Evolutionary conservation across 2,113 vertebrate species (phyloP).

Genomic region (Pygoscelis antarcticus): DNA sequence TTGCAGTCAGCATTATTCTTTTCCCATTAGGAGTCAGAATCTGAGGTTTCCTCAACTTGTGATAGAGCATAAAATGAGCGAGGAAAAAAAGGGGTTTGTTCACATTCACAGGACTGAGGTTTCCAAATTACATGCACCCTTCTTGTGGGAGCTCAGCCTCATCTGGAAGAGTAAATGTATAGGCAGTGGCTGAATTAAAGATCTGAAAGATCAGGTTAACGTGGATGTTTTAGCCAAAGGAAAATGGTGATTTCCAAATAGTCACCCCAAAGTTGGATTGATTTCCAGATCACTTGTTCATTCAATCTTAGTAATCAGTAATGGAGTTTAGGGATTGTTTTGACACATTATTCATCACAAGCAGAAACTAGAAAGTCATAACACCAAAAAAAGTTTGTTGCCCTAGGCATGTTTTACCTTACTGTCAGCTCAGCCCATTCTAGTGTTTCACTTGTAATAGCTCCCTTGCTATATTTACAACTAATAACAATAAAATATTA

Average conservation of each 20-base stretch:
- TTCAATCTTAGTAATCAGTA: not conserved
- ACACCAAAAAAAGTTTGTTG: not conserved
- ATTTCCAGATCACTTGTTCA: conserved; percentile 8
- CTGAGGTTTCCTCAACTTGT: not conserved
- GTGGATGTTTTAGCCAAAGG: not conserved
- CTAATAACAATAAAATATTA: conserved; percentile 62
- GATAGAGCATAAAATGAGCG: not conserved
- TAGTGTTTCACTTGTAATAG: conserved; percentile 31
- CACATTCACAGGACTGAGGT: not conserved
- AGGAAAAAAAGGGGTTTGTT: rapidly evolving
- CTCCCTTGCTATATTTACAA: conserved; percentile 12
- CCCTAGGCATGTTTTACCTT: conserved; percentile 50
- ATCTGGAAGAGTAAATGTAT: not conserved
- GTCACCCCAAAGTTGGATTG: not conserved
- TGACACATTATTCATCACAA: conserved; percentile 23
- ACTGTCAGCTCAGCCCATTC: conserved; percentile 38
- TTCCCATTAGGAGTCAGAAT: not conserved
- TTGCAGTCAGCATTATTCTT: not conserved
- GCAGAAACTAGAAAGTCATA: conserved; percentile 34
- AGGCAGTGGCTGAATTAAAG: not conserved
- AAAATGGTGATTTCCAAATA: not conserved
- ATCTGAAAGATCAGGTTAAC: not conserved
- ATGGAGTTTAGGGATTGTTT: conserved; percentile 23
- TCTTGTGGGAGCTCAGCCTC: not conserved
- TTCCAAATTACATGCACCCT: not conserved